phyloP scores from a whole-genome alignment of 2,888 invertebrate species.

The Laothoe populi region DNA sequence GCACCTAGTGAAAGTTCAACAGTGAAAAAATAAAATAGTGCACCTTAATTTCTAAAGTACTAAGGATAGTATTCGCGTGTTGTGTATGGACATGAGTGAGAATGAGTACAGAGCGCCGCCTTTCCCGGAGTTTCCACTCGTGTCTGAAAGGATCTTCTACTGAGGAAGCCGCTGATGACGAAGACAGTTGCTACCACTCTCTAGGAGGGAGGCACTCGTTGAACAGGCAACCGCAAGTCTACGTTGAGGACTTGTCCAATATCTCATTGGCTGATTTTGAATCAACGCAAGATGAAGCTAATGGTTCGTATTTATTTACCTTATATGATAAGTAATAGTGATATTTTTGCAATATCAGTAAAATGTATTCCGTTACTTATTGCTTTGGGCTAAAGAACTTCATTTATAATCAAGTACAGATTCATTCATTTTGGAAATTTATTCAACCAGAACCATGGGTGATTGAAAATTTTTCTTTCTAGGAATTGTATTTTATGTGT shows the following conservation, averaged over 20 bases:
- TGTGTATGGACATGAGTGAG: conserved; percentile 71
- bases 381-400: too few species aligned
- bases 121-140: conserved; percentile 88
- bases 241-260: conserved; percentile 76
- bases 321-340: background rate
- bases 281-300: conserved; percentile 69
- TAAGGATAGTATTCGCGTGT: conserved; percentile 47
- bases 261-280: conserved; percentile 78
- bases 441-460: background rate
- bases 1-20: conserved; percentile 24
- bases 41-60: conserved; percentile 42
- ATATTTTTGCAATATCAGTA: background rate
- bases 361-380: too few species aligned
- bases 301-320: conserved; percentile 63
- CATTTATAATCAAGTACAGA: too few species aligned
- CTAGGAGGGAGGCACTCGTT: conserved; percentile 76
- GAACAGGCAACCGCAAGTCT: conserved; percentile 72
- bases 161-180: conserved; percentile 80
- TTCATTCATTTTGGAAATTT: background rate
- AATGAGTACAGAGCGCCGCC: conserved; percentile 84
- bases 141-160: conserved; percentile 86
- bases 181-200: conserved; percentile 79
- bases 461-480: background rate
- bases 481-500: background rate
- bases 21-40: conserved; percentile 30